Percentiles rank a stretch among this genome's conserved stretches.
Evolutionary conservation across 2,113 vertebrate species (phyloP).

Genomic region (Myanophis thanlyinensis): DNA sequence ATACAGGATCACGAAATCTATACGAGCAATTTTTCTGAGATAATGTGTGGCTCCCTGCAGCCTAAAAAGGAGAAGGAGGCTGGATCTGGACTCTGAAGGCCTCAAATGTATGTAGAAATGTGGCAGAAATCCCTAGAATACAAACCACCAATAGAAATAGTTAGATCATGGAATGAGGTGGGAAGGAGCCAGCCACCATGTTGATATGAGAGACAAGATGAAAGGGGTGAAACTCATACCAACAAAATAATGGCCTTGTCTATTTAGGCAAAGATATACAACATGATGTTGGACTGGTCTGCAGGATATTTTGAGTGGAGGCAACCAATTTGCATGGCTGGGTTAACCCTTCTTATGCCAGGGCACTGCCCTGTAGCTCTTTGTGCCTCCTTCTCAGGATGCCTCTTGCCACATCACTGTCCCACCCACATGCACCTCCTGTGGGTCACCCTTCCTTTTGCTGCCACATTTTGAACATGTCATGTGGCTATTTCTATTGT

Average conservation of each 20-base stretch:
- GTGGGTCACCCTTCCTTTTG: neutral
- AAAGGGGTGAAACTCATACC: neutral
- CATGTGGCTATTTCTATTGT: conserved; percentile 25
- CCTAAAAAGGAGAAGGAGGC: neutral
- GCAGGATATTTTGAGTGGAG: neutral
- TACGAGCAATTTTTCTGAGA: neutral
- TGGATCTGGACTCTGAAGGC: neutral
- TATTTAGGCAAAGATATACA: neutral
- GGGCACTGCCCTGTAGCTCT: conserved; percentile 4
- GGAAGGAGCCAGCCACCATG: neutral
- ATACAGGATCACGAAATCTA: neutral
- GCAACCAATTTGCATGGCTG: conserved; percentile 20
- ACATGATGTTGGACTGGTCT: neutral
- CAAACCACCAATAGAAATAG: neutral
- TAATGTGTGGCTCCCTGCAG: neutral
- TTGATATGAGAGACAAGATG: neutral
- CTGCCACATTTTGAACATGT: neutral
- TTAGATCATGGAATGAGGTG: neutral
- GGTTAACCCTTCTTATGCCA: conserved; percentile 22
- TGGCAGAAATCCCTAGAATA: neutral
- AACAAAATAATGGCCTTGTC: neutral
- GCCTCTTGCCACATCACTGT: conserved; percentile 19
- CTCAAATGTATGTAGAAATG: neutral
- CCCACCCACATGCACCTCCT: neutral
- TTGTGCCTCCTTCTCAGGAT: conserved; percentile 13